A percentile compares a stretch with the other conserved stretches of the same genome.
Conservation (phyloP, 2,797 vertebrate species). For the Calcarius lapponicus region DNA sequence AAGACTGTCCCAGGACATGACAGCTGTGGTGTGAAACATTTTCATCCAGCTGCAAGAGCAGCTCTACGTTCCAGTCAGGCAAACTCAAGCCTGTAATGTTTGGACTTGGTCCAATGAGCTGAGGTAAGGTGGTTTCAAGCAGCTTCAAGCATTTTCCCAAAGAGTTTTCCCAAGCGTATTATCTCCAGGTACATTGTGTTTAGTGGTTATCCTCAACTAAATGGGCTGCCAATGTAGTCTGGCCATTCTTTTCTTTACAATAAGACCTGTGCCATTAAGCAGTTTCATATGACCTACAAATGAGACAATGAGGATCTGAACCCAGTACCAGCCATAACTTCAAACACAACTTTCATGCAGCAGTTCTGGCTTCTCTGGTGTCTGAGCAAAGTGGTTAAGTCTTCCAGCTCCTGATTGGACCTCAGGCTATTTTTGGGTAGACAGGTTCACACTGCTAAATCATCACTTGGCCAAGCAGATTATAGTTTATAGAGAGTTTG, state of each 20-base stretch:
- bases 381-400: neutral
- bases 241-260: constrained; percentile 37
- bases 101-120: constrained; percentile 39
- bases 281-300: constrained; percentile 43
- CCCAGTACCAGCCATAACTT: neutral
- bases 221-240: constrained; percentile 16
- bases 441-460: neutral
- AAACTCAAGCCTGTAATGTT: neutral
- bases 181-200: constrained; percentile 54
- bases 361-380: neutral
- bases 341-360: neutral
- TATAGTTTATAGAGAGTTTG: neutral
- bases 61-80: neutral
- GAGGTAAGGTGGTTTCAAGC: constrained; percentile 33
- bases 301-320: constrained; percentile 37
- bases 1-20: neutral
- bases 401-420: neutral
- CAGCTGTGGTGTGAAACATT: neutral
- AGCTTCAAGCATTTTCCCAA: constrained; percentile 42
- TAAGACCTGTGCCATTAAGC: constrained; percentile 31
- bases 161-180: constrained; percentile 60
- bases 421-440: neutral
- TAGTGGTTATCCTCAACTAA: constrained; percentile 59
- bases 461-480: neutral
- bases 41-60: neutral